These are phyloP conservation scores for Merodon equestris DNA, from an alignment of 2,888 invertebrate species.

Conservation along the genomic window DNA sequence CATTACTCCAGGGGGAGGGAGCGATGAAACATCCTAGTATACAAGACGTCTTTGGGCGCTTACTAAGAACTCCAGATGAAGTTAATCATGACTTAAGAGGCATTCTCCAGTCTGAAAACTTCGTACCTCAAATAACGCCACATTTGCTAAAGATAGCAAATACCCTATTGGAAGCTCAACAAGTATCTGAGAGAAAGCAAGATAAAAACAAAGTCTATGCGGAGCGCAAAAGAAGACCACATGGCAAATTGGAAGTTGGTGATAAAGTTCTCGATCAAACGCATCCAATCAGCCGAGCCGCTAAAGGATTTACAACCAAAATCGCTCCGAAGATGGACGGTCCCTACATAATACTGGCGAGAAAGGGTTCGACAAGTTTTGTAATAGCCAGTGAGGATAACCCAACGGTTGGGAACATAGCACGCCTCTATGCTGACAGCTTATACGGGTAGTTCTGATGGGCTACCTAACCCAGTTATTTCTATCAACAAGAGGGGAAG, in stretches of 20 bases:
- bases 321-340: constrained; percentile 2
- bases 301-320: constrained; percentile 29
- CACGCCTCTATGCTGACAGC: constrained; percentile 17
- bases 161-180: no score
- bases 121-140: no score
- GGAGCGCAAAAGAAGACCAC: constrained; percentile 8
- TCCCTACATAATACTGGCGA: constrained; percentile 23
- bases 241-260: constrained; percentile 6
- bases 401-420: constrained; percentile 11
- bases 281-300: constrained; percentile 21
- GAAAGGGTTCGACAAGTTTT: constrained; percentile 33
- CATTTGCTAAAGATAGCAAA: no score
- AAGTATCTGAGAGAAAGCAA: constrained; percentile 40
- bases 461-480: constrained; percentile 13
- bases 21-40: no score
- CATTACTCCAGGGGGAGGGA: no score
- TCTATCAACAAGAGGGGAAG: constrained; percentile 18
- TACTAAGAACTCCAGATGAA: no score
- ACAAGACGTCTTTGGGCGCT: no score
- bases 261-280: constrained; percentile 21
- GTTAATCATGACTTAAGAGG: no score
- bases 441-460: constrained; percentile 3
- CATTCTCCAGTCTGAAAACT: no score
- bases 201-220: constrained; percentile 30
- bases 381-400: background rate